phyloP scores from a whole-genome alignment of 2,113 vertebrate species.

The Pituophis catenifer region DNA sequence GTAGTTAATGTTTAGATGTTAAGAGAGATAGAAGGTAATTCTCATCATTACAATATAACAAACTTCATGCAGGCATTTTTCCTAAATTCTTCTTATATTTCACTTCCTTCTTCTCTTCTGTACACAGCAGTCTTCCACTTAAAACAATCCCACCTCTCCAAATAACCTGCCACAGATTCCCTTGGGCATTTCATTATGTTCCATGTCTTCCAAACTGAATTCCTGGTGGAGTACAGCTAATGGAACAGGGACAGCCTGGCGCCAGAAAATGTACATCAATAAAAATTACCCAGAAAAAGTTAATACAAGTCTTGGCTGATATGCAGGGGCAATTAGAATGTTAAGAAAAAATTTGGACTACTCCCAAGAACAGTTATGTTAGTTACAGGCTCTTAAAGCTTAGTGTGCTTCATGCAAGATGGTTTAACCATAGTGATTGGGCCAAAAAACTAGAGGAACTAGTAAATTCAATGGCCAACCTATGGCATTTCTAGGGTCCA shows the following conservation, averaged over 20 bases:
- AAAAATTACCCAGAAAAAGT: background rate
- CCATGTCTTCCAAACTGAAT: background rate
- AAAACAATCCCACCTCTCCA: background rate
- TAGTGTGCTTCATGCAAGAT: background rate
- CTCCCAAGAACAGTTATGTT: conserved; percentile 12
- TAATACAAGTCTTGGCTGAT: conserved; percentile 19
- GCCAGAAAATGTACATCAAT: background rate
- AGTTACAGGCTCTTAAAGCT: background rate
- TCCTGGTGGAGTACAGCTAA: background rate
- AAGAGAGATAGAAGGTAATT: background rate
- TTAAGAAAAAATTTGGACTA: conserved; percentile 25
- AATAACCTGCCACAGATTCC: background rate
- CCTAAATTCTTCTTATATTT: background rate
- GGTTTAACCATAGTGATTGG: background rate
- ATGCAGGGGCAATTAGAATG: background rate
- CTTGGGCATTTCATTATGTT: background rate
- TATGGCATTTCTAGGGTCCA: background rate
- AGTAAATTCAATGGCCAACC: background rate
- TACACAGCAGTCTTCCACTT: background rate
- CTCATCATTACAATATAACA: background rate
- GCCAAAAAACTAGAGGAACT: background rate
- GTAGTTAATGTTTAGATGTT: conserved; percentile 7
- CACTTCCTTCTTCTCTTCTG: background rate
- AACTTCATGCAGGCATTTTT: background rate
- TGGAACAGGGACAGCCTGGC: conserved; percentile 18